Evolutionary conservation across 2,797 vertebrate species (phyloP), one percentile per base, ranked within the genome.

Genomic region (Coranthus polyacanthus): DNA sequence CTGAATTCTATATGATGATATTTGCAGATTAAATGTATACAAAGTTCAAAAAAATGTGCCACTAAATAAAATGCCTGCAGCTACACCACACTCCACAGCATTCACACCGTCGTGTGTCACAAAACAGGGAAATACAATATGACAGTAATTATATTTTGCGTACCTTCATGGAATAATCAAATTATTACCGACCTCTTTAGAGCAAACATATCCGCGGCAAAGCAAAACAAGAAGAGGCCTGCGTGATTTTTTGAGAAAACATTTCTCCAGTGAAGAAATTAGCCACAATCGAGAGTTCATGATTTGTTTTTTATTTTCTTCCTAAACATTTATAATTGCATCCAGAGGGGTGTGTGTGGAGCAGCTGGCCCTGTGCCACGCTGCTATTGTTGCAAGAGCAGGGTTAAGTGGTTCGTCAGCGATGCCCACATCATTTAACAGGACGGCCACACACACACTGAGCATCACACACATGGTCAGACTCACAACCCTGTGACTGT

Each of bases 241-340:
- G 15, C 29, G 0, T 9, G 52, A 74, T 79, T 79, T 64, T 82
- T 43, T 71, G 55, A 58, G 74, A 84, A 92, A 90, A 92, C 81
- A 89, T 87, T 88, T 81, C 47, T 29, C 59, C 32, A 57, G 47
- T 64, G 57, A 68, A 84, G 68, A 88, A 91, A 90, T 89, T 83
- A 87, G 88, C 76, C 79, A 46, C 70, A 84, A 80, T 75, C 26
- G 38, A 84, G 71, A 73, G 86, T 79, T 70, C n/a, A 60, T 84
- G 70, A 86, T 88, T 79, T 70, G 60, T 83, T 90, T 89, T 87
- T 66, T 87, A 79, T 91, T 91, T 87, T 90, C 91, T 92, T 64
- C 87, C 59, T 79, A 88, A 90, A 90, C 81, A 90, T 61, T 71
- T 80, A 16, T 88, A 85, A 90, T 92, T 89, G 85, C 73, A 81